Evolutionary conservation across 1,140 invertebrate species (phyloP).

Genomic region (Neotoxoptera formosana): DNA sequence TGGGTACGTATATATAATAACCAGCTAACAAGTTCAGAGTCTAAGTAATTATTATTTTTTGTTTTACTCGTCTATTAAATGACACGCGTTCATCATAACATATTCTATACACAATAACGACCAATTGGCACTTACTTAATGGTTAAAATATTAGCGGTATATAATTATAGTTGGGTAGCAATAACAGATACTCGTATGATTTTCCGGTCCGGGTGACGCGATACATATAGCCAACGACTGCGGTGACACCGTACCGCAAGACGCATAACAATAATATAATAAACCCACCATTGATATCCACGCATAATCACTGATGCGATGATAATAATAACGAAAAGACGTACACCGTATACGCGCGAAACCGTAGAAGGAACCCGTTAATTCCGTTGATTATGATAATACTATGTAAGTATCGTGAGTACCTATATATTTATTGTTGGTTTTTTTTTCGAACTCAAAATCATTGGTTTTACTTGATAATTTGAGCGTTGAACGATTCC

Average conservation of each 20-base stretch:
- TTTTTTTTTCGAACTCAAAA: neutral
- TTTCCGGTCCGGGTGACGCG: slow-evolving; percentile 8
- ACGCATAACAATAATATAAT: neutral
- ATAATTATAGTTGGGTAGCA: neutral
- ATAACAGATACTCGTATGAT: slow-evolving; percentile 8
- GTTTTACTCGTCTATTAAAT: neutral
- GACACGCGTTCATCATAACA: neutral
- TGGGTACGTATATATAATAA: neutral
- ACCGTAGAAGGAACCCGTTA: slow-evolving; percentile 43
- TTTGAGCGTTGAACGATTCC: neutral
- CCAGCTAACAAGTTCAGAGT: too few species aligned
- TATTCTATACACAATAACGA: neutral
- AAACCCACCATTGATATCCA: slow-evolving; percentile 27
- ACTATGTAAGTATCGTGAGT: neutral
- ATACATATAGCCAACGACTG: neutral
- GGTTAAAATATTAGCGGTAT: neutral
- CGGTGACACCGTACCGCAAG: neutral
- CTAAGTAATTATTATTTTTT: neutral
- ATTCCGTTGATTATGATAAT: slow-evolving; percentile 40
- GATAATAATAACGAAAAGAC: slow-evolving; percentile 42
- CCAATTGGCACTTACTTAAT: neutral
- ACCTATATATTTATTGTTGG: neutral
- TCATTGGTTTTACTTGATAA: slow-evolving; percentile 8
- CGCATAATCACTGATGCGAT: slow-evolving; percentile 38
- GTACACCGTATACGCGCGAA: slow-evolving; percentile 22